phyloP scores from a whole-genome alignment of 2,797 vertebrate genomes.

The Perodicticus potto region DNA sequence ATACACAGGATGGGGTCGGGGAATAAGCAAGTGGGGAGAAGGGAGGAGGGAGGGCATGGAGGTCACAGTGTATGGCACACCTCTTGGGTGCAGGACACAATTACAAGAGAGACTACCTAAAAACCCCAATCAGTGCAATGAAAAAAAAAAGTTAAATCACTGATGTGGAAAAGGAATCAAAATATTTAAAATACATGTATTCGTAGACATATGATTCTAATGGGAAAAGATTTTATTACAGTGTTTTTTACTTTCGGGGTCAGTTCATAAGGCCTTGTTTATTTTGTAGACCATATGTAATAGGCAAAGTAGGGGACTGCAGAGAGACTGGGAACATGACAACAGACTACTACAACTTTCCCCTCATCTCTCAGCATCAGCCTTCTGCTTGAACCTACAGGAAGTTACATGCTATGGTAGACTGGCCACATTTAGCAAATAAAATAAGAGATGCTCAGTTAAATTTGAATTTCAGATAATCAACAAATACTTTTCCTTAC shows the following conservation, averaged over 20 bases:
- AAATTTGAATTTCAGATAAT: background rate
- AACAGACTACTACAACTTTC: background rate
- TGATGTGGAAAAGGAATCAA: background rate
- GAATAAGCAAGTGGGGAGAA: no score
- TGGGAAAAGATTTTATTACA: background rate
- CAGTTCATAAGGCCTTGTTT: background rate
- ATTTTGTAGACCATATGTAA: background rate
- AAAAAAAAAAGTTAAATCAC: constrained; percentile 34
- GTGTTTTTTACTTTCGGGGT: background rate
- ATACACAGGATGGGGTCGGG: no score
- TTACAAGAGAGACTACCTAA: no score
- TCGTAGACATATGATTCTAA: background rate
- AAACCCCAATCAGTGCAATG: no score
- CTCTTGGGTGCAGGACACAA: no score
- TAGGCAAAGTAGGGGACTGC: background rate
- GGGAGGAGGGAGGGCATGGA: no score
- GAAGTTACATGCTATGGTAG: background rate
- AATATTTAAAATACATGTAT: background rate
- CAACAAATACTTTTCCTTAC: background rate
- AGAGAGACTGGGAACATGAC: background rate
- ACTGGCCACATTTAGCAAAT: background rate
- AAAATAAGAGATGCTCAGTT: background rate
- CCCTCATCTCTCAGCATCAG: background rate
- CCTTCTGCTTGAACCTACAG: background rate
- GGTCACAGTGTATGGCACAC: no score